Base-by-base conservation (phyloP, 2,113 vertebrate genomes). In the Lucifuga dentata region DNA sequence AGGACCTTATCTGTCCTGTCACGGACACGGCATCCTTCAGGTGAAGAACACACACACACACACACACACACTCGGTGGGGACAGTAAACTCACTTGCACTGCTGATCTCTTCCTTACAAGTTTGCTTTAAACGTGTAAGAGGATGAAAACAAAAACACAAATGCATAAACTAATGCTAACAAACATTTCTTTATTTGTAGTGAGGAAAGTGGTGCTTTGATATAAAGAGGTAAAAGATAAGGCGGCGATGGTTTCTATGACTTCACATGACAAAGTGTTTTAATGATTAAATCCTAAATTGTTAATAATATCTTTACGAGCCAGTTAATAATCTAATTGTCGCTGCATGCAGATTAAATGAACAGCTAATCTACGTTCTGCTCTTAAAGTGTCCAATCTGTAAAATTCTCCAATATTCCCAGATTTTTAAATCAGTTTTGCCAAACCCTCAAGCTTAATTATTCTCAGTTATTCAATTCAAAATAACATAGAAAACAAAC, bases 81-180 rank as follows among this genome's bases (percentile, higher is more conserved):
- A 65, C 67, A 60, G 65, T 64, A 21, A 77, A 86, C 85, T 89
- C 76, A 92, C 88, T 80, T 61, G 68, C 49, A 41, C 44, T 33
- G 82, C n/a, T 17, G 63, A 74, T 61, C 81, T 62, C 73, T 82
- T 86, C 86, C 85, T 77, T 76, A 80, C 70, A 68, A 87, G 86
- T 70, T 23, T 81, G 84, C 81, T 77, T 88, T 80, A 57, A 81
- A 26, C 36, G 78, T 52, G 40, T 83, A 68, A 74, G 67, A 76
- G 61, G 45, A 38, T 52, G 62, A 33, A 66, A 82, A 74, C 45
- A 73, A 75, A 66, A 19, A 38, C 21, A 29, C 23, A 36, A 73
- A 68, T 5, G 71, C 40, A 44, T 69, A 9, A 87, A 80, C 50
- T 76, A 56, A 70, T 44, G 65, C 59, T 58, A 59, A 63, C 17